Evolutionary conservation across 2,888 invertebrate genomes (phyloP).

Genomic region (Punctoribates punctum): DNA sequence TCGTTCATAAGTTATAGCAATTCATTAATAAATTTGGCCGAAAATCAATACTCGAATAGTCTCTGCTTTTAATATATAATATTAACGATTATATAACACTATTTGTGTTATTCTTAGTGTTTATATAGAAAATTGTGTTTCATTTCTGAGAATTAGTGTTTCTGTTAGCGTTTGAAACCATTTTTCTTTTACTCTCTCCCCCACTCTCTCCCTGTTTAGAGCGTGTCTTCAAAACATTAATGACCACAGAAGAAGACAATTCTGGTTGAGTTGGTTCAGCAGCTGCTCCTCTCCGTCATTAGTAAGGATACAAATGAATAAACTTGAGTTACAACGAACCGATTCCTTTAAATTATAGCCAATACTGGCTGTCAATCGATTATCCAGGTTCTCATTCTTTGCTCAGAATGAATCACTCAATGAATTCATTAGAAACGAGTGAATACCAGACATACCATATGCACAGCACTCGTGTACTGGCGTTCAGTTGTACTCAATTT

Average conservation of each 20-base stretch:
- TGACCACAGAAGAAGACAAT: slow-evolving; percentile 7
- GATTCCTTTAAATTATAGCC: slow-evolving; percentile 30
- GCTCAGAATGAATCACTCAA: neutral
- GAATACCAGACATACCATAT: neutral
- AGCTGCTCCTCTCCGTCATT: slow-evolving; percentile 26
- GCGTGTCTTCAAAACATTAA: slow-evolving; percentile 18
- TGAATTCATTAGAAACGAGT: slow-evolving; percentile 28
- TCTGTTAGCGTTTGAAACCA: neutral
- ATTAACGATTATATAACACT: neutral
- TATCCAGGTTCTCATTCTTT: neutral
- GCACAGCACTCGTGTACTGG: neutral
- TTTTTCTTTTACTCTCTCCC: neutral
- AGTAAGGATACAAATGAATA: slow-evolving; percentile 34
- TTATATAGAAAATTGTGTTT: slow-evolving; percentile 18
- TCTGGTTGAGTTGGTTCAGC: slow-evolving; percentile 8
- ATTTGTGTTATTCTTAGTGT: neutral
- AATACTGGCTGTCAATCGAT: slow-evolving; percentile 20
- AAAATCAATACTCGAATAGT: neutral
- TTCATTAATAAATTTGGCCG: neutral
- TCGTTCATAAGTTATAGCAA: neutral
- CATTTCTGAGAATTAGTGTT: slow-evolving; percentile 1
- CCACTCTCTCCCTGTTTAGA: too few relatives aligned
- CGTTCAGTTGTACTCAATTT: neutral
- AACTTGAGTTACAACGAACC: slow-evolving; percentile 8
- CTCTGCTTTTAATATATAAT: neutral